Conservation (phyloP, 2,797 vertebrate genomes). For the Graptemys geographica region DNA sequence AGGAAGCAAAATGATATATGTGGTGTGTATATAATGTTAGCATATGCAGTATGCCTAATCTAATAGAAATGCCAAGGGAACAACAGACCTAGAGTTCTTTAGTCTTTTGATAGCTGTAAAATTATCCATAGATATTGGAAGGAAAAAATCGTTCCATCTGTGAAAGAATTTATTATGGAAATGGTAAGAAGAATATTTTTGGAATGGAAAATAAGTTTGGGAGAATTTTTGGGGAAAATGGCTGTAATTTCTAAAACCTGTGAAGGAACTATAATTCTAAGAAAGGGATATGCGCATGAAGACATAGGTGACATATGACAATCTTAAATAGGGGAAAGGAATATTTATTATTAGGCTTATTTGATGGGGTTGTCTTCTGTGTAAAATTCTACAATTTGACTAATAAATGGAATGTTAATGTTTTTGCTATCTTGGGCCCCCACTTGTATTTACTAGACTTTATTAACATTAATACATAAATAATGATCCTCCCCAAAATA, state of each 20-base stretch:
- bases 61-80: conserved; percentile 14
- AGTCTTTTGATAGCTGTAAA: not conserved
- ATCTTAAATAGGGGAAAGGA: not conserved
- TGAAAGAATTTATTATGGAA: conserved; percentile 5
- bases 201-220: not conserved
- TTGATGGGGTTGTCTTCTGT: not conserved
- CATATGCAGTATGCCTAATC: not conserved
- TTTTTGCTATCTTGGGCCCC: not conserved
- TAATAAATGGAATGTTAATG: not conserved
- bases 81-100: not conserved
- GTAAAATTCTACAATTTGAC: not conserved
- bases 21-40: not conserved
- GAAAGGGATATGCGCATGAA: not conserved
- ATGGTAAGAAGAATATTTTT: not conserved
- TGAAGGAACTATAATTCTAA: not conserved
- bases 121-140: conserved; percentile 12
- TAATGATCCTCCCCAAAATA: not conserved
- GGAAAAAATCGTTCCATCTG: not conserved
- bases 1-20: not conserved
- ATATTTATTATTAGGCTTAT: not conserved
- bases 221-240: too few relatives aligned
- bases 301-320: not conserved
- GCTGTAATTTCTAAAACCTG: not conserved
- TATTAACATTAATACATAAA: not conserved
- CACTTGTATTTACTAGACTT: not conserved